Conservation (phyloP, 2,113 vertebrate species). For the Laticauda laticaudata region DNA sequence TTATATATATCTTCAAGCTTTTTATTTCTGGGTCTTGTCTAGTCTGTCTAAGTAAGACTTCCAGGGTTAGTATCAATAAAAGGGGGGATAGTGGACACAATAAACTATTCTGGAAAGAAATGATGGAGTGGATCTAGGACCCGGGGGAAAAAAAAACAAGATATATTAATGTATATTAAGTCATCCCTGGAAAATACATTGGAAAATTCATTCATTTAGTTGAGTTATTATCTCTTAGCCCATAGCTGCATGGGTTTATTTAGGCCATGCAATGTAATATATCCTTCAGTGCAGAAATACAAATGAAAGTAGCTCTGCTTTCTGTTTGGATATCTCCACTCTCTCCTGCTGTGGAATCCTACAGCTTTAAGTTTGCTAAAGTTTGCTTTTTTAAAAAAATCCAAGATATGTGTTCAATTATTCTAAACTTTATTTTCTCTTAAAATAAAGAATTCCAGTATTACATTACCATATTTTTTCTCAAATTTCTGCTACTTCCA, state of each 20-base stretch:
- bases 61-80: too few species aligned
- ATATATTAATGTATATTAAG: not conserved
- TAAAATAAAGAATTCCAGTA: not conserved
- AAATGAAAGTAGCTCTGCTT: not conserved
- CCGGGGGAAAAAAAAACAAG: not conserved
- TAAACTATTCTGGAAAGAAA: not conserved
- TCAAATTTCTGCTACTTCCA: not conserved
- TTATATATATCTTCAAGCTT: too few species aligned
- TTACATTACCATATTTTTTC: not conserved
- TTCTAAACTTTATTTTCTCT: not conserved
- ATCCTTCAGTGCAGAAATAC: not conserved
- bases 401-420: not conserved
- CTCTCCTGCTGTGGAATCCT: not conserved
- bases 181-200: not conserved
- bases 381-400: not conserved
- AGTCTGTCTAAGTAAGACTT: too few species aligned
- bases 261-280: not conserved
- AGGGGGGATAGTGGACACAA: not conserved
- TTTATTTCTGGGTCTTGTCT: too few species aligned
- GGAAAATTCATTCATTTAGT: not conserved
- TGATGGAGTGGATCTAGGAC: not conserved
- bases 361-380: not conserved
- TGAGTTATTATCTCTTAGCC: not conserved
- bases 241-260: not conserved
- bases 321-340: not conserved